Evolutionary conservation across 1,140 invertebrate species (phyloP).

Genomic region (Aphaenogaster floridana): DNA sequence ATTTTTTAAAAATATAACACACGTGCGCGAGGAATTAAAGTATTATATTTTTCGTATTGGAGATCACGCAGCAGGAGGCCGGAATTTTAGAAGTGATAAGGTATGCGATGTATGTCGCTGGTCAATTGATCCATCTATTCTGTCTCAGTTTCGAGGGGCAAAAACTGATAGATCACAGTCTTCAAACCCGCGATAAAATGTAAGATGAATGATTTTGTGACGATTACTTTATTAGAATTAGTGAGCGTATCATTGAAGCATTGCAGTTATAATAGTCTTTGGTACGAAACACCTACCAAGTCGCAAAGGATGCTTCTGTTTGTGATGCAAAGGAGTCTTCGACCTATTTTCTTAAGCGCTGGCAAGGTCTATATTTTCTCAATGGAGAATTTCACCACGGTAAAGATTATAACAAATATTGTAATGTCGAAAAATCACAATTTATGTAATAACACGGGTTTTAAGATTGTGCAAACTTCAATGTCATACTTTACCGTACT

Average conservation of each 20-base stretch:
- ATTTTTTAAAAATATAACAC: neutral
- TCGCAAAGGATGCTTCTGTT: conserved; percentile 23
- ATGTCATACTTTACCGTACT: conserved; percentile 50
- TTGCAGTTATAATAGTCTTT: conserved; percentile 41
- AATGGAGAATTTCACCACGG: conserved; percentile 31
- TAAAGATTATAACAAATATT: conserved; percentile 4
- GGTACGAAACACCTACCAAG: conserved; percentile 28
- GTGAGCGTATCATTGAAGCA: neutral
- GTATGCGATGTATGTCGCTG: conserved; percentile 48
- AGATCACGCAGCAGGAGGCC: conserved; percentile 1
- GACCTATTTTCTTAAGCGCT: conserved; percentile 33
- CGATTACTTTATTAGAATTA: neutral
- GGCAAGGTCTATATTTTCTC: conserved; percentile 40
- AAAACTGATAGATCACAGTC: conserved; percentile 70
- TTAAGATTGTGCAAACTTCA: conserved; percentile 50
- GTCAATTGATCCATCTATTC: conserved; percentile 67
- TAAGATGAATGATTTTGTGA: conserved; percentile 42
- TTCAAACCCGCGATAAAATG: conserved; percentile 47
- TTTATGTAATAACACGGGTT: neutral
- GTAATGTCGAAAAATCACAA: neutral
- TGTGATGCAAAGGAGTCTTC: conserved; percentile 34
- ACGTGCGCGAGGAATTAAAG: neutral
- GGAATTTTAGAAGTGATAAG: neutral
- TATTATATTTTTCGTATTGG: neutral
- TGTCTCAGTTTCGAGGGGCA: conserved; percentile 68